Evolutionary conservation across 2,888 invertebrate species (phyloP), one percentile per base, ranked within the genome.

Genomic region (Cryptosula pallasiana): DNA sequence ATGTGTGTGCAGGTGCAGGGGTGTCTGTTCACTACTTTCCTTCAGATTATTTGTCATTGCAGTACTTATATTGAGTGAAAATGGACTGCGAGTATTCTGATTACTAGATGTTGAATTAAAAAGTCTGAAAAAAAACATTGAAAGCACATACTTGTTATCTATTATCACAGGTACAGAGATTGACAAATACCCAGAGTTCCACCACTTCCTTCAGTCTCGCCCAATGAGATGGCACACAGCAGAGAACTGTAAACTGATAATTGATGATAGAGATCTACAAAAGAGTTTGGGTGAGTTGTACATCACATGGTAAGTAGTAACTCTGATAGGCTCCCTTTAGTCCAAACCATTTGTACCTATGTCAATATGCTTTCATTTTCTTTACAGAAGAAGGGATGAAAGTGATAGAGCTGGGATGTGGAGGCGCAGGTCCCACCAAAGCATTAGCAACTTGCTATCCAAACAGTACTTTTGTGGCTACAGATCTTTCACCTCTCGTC

Each of bases 361-460:
- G n/a, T n/a, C n/a, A n/a, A n/a, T 20, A 45, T 45, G n/a, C 25
- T 23, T 13, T 16, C n/a, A n/a, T n/a, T n/a, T n/a, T 45, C 16
- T 63, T 63, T 63, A 5, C 32, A 63, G 63, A 63, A 32, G 9
- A 27, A 32, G 63, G 63, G 3, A 5, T 32, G 20, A 27, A 32
- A 13, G 32, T 63, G 32, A 16, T 63, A 34, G 63, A 63, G n/a
- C 13, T 63, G 27, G 63, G 63, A 29, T 63, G 63, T 34, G 63
- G 63, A 13, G 63, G 29, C 32, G 63, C 63, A 2, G 27, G 13
- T 3, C 63, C 63, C 2, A 63, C 63, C 2, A 63, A 63, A n/a
- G 32, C 63, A 29, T 16, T 63, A 13, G 63, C 63, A 13, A 63
- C 32, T 3, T 27, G 29, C 3, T 63, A 32, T 63, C 63, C 63